Conservation (phyloP, 2,888 invertebrate genomes). For the Danaus chrysippus region DNA sequence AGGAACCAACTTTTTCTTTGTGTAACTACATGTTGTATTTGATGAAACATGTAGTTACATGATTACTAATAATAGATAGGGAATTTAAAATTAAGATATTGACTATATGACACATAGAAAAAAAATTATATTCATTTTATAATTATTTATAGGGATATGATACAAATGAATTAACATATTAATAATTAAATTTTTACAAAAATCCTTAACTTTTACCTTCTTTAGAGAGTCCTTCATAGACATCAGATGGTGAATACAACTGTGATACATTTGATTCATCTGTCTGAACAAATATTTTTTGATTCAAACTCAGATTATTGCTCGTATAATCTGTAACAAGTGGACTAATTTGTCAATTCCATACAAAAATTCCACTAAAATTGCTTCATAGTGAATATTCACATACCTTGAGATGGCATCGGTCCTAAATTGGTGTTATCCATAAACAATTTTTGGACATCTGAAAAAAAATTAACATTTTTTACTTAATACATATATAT, state of each 20-base stretch:
- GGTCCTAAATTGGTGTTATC: conserved; percentile 18
- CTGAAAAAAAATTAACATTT: conserved; percentile 12
- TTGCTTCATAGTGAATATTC: neutral
- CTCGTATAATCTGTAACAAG: neutral
- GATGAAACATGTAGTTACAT: too few relatives aligned
- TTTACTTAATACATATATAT: neutral
- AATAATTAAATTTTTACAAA: too few relatives aligned
- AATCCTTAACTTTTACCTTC: neutral
- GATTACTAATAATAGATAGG: too few relatives aligned
- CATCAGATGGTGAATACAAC: conserved; percentile 54
- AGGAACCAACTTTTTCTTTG: too few relatives aligned
- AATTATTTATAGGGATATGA: too few relatives aligned
- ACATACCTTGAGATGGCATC: conserved; percentile 22
- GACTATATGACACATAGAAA: too few relatives aligned
- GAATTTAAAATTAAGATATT: too few relatives aligned
- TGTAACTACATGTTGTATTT: too few relatives aligned
- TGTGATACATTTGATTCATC: conserved; percentile 27
- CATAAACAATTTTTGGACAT: conserved; percentile 32
- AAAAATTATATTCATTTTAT: too few relatives aligned
- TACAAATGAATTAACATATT: too few relatives aligned
- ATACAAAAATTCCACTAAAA: neutral
- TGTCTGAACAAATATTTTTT: conserved; percentile 15
- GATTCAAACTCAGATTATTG: neutral
- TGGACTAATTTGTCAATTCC: neutral
- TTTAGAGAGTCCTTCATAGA: conserved; percentile 33